These are phyloP conservation scores for Perca fluviatilis DNA, from an alignment of 2,113 vertebrate genomes.

Conservation along the genomic window DNA sequence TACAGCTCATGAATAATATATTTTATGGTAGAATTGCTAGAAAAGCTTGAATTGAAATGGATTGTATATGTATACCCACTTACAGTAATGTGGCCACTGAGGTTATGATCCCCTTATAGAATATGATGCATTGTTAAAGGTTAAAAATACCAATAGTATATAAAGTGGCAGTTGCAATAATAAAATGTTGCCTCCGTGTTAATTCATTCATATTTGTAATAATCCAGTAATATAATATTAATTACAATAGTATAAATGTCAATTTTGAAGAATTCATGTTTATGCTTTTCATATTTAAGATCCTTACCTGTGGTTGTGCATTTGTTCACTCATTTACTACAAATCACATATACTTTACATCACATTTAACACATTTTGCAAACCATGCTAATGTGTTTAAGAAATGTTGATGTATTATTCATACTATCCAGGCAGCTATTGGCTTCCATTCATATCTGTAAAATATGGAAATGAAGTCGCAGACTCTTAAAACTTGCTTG, in stretches of 20 bases:
- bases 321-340: not conserved
- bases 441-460: not conserved
- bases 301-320: not conserved
- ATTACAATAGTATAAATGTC: not conserved
- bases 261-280: not conserved
- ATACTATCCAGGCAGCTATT: not conserved
- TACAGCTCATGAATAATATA: too few relatives aligned
- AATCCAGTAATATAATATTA: not conserved
- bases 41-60: not conserved
- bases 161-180: not conserved
- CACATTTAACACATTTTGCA: not conserved
- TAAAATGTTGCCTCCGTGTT: not conserved
- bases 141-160: not conserved
- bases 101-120: not conserved
- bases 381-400: not conserved
- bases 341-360: not conserved
- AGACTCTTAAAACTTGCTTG: not conserved
- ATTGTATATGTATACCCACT: not conserved
- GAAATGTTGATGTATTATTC: not conserved
- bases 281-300: not conserved
- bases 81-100: not conserved
- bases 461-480: not conserved
- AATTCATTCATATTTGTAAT: too few relatives aligned
- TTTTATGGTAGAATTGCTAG: too few relatives aligned
- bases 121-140: not conserved